Percentiles rank a stretch among this genome's conserved stretches.
phyloP scores from a whole-genome alignment of 2,797 vertebrate species.

The Halcyon chelicuti region DNA sequence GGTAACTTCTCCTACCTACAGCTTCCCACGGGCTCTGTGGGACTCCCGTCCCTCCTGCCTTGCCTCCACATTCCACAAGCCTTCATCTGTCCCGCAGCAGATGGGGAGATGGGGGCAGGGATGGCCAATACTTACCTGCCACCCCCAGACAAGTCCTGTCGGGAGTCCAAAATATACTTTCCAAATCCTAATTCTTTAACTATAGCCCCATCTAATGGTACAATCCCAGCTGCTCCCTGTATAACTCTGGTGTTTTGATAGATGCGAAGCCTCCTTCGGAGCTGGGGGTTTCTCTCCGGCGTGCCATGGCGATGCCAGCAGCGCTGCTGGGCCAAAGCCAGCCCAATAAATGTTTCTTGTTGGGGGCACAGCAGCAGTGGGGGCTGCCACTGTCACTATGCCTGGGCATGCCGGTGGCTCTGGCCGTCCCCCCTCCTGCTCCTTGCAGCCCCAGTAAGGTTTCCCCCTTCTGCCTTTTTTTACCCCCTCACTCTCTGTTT shows the following conservation, averaged over 20 bases:
- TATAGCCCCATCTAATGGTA: slow-evolving; percentile 63
- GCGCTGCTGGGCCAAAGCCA: neutral
- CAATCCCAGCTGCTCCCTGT: neutral
- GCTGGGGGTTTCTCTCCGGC: fast-evolving
- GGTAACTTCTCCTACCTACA: neutral
- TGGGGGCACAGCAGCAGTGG: fast-evolving
- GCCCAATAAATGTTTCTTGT: fast-evolving
- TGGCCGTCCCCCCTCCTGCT: neutral
- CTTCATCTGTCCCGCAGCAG: fast-evolving
- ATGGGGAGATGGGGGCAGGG: neutral
- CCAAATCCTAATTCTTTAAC: neutral
- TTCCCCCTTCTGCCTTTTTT: no score
- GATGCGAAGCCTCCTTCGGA: fast-evolving
- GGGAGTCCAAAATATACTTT: fast-evolving
- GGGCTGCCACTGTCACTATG: fast-evolving
- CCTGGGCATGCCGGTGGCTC: fast-evolving
- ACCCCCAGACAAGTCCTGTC: fast-evolving
- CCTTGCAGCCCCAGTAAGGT: fast-evolving
- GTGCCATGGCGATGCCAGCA: neutral
- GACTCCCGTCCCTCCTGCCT: neutral
- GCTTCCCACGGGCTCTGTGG: neutral
- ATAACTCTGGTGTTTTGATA: fast-evolving
- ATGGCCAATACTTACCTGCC: neutral
- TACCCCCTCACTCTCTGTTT: neutral
- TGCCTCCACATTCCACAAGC: fast-evolving